phyloP scores from a whole-genome alignment of 2,888 invertebrate species.

The Heliconius cydno region DNA sequence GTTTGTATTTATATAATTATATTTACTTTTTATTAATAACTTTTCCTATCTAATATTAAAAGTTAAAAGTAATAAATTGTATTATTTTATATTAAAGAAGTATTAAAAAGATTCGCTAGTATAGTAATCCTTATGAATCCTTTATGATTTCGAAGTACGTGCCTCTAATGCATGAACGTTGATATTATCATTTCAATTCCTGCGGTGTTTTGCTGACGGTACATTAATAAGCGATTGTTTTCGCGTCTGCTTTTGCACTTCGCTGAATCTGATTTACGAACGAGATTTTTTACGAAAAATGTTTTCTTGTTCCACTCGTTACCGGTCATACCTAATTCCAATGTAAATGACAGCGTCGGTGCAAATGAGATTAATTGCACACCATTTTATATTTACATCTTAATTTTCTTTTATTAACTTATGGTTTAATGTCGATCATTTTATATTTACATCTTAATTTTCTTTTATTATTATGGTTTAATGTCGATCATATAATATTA shows the following conservation, averaged over 20 bases:
- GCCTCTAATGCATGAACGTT: slow-evolving; percentile 41
- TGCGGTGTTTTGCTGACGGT: slow-evolving; percentile 63
- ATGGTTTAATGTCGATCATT: slow-evolving; percentile 43
- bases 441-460: slow-evolving; percentile 64
- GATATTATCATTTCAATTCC: slow-evolving; percentile 61
- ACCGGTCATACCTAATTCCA: slow-evolving; percentile 73
- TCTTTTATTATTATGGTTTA: slow-evolving; percentile 30
- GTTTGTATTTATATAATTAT: not conserved
- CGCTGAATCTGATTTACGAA: slow-evolving; percentile 65
- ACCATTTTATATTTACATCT: slow-evolving; percentile 64
- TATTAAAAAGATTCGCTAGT: slow-evolving; percentile 13
- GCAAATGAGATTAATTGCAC: slow-evolving; percentile 73
- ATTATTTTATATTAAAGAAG: not conserved
- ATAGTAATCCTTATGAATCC: slow-evolving; percentile 21
- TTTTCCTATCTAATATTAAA: no score
- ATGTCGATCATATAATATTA: not conserved
- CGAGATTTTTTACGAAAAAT: slow-evolving; percentile 59
- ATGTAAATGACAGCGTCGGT: slow-evolving; percentile 69
- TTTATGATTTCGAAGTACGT: slow-evolving; percentile 34
- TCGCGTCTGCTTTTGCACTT: slow-evolving; percentile 80
- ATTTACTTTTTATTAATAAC: not conserved
- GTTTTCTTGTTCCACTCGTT: slow-evolving; percentile 60
- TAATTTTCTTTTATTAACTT: slow-evolving; percentile 49
- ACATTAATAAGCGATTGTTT: slow-evolving; percentile 76
- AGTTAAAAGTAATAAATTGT: not conserved